phyloP scores from a whole-genome alignment of 2,797 vertebrate genomes.

The Pagetopsis macropterus region DNA sequence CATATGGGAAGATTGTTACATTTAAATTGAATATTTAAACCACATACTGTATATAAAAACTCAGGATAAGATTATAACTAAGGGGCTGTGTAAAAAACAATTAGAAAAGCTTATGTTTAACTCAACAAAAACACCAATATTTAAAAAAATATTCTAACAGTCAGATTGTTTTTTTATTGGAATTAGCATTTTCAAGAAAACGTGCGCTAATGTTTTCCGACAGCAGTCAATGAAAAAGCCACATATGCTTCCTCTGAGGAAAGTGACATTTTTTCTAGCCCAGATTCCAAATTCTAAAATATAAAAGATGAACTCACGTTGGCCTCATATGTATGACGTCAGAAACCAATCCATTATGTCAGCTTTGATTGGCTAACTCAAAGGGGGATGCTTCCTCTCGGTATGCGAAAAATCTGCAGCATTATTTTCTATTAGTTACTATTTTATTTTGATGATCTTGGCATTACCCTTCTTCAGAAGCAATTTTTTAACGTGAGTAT shows the following conservation, averaged over 20 bases:
- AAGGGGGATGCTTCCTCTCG: not conserved
- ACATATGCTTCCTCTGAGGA: not conserved
- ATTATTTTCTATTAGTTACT: not conserved
- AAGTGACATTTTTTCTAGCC: no score
- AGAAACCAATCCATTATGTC: not conserved
- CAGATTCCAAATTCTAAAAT: not conserved
- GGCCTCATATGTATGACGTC: not conserved
- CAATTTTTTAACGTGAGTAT: not conserved
- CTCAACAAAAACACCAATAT: not conserved
- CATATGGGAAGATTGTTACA: constrained; percentile 40
- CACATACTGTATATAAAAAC: not conserved
- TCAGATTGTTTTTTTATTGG: not conserved
- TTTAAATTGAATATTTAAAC: constrained; percentile 19
- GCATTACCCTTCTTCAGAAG: not conserved
- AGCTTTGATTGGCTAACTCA: not conserved
- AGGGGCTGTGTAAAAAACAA: constrained; percentile 1
- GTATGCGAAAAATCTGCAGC: not conserved
- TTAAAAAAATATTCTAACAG: not conserved
- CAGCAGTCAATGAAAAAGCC: not conserved
- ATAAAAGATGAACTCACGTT: constrained; percentile 3
- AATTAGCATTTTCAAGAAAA: not conserved
- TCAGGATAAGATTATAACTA: constrained; percentile 25
- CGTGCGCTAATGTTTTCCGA: not conserved
- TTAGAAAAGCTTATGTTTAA: not conserved
- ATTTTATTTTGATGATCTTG: not conserved